Evolutionary conservation across 2,113 vertebrate genomes (phyloP).

Genomic region (Scopus umbretta): DNA sequence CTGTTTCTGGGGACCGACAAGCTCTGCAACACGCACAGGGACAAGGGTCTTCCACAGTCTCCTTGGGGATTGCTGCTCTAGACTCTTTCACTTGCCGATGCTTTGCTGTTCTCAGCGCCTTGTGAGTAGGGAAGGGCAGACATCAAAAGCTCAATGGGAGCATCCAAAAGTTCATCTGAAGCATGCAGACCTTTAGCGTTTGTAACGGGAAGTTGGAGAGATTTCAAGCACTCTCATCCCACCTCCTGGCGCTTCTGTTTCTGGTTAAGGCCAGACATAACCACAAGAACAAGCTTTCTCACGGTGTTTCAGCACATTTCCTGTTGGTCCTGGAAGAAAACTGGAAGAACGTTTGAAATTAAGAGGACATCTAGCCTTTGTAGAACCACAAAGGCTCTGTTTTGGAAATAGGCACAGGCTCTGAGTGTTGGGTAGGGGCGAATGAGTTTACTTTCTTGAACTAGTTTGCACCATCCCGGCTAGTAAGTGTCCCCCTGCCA

Average conservation of each 20-base stretch:
- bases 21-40: neutral
- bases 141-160: neutral
- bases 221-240: constrained; percentile 10
- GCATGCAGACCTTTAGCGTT: neutral
- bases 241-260: constrained; percentile 30
- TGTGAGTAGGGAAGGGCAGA: neutral
- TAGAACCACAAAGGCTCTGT: neutral
- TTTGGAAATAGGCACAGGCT: neutral
- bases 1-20: neutral
- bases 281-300: constrained; percentile 46
- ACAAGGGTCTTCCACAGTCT: neutral
- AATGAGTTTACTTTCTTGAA: neutral
- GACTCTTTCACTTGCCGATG: neutral
- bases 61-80: neutral
- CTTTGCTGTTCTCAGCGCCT: neutral
- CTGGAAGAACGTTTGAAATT: neutral
- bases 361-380: neutral
- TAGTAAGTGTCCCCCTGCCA: neutral
- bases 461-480: neutral
- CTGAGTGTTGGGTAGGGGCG: neutral
- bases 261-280: constrained; percentile 13
- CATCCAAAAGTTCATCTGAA: neutral
- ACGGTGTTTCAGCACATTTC: constrained; percentile 23
- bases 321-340: constrained; percentile 25
- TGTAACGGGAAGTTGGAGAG: neutral